phyloP scores from a whole-genome alignment of 2,797 vertebrate species.

The Coreius guichenoti region DNA sequence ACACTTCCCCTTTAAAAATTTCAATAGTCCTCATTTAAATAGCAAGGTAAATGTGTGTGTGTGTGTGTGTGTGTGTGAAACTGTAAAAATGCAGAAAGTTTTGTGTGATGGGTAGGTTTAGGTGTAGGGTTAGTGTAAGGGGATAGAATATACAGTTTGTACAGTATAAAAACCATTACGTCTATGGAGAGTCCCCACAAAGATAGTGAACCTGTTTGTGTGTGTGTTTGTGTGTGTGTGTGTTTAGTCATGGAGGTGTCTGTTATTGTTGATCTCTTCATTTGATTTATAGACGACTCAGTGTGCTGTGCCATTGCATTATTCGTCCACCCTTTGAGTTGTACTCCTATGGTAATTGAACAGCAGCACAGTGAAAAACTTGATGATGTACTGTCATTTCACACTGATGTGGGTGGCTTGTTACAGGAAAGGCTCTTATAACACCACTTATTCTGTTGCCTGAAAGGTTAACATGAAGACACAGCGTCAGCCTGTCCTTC shows the following conservation, averaged over 20 bases:
- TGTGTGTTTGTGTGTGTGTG: not conserved
- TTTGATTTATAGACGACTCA: slow-evolving; percentile 10
- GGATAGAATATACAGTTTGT: no score
- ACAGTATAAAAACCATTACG: no score
- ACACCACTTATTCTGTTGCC: slow-evolving; percentile 57
- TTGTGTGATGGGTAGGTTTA: no score
- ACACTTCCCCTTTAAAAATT: slow-evolving; percentile 1
- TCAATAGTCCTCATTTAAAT: not conserved
- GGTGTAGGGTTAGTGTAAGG: no score
- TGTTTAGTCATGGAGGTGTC: not conserved
- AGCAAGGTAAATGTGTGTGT: not conserved
- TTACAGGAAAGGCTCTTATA: slow-evolving; percentile 38
- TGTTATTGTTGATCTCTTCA: slow-evolving; percentile 7
- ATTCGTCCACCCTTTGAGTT: slow-evolving; percentile 10
- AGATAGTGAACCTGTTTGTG: no score
- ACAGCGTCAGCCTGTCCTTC: slow-evolving; percentile 47
- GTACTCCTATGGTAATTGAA: not conserved
- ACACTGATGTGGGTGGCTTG: slow-evolving; percentile 22
- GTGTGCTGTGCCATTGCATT: slow-evolving; percentile 55
- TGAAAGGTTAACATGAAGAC: slow-evolving; percentile 57
- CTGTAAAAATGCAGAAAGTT: no score
- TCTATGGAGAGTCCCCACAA: no score
- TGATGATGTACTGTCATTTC: slow-evolving; percentile 15
- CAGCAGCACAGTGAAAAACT: not conserved
- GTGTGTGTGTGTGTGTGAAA: slow-evolving; percentile 11